Percentiles rank a stretch among this genome's conserved stretches.
Conservation (phyloP, 2,113 vertebrate genomes). For the Megaceryle torquata region DNA sequence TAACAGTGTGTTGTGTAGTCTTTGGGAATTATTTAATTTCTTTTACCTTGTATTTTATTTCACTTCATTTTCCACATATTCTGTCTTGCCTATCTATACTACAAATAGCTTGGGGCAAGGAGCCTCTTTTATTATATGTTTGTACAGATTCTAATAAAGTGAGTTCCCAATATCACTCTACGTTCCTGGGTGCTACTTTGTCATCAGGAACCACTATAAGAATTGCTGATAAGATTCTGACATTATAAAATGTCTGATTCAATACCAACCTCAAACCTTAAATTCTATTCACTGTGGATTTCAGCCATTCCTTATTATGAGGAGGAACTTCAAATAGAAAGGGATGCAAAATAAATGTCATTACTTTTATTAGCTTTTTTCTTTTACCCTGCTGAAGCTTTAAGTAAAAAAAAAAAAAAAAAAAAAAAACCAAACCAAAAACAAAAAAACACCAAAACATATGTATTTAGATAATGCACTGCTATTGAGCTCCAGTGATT, state of each 20-base stretch:
- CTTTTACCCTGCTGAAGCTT: not conserved
- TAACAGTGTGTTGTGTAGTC: not conserved
- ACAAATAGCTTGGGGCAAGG: not conserved
- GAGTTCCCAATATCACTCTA: not conserved
- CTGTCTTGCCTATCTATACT: not conserved
- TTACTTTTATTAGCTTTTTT: not conserved
- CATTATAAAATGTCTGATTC: not conserved
- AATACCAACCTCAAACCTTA: not conserved
- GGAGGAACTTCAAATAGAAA: not conserved
- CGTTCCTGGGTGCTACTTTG: not conserved
- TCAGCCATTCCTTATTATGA: not conserved
- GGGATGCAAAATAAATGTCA: not conserved
- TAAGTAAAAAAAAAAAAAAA: not conserved
- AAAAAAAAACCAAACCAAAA: no score
- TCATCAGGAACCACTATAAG: not conserved
- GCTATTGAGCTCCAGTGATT: not conserved
- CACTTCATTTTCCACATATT: not conserved
- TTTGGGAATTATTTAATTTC: not conserved
- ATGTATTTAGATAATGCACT: not conserved
- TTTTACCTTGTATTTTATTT: not conserved
- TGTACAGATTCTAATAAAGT: not conserved
- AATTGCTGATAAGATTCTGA: not conserved
- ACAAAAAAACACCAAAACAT: not conserved
- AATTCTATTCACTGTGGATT: not conserved
- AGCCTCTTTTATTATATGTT: not conserved